These are phyloP conservation scores for Criorhina ranunculi DNA, from an alignment of 2,888 invertebrate genomes.

Conservation along the genomic window DNA sequence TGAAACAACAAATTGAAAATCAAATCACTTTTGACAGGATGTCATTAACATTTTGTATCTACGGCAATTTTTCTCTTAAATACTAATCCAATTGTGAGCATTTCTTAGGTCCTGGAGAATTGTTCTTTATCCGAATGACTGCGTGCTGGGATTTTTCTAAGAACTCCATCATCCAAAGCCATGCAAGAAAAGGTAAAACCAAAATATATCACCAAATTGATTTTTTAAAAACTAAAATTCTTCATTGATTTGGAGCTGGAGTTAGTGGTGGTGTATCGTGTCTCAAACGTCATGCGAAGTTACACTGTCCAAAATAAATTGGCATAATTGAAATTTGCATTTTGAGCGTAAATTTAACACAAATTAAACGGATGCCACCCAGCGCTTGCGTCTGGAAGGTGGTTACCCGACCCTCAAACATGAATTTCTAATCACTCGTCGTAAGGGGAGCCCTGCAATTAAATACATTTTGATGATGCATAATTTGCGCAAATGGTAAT, in stretches of 20 bases:
- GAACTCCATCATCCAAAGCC: neutral
- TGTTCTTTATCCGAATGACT: constrained; percentile 1
- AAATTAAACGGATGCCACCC: constrained; percentile 53
- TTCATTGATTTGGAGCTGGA: neutral
- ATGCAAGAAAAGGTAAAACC: constrained; percentile 2
- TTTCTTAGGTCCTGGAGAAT: constrained; percentile 6
- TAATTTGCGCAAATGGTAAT: constrained; percentile 53
- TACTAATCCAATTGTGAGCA: constrained; percentile 2
- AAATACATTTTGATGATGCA: constrained; percentile 61
- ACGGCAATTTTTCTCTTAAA: constrained; percentile 11
- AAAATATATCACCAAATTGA: neutral
- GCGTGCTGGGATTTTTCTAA: neutral
- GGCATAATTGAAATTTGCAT: constrained; percentile 62
- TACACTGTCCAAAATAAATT: constrained; percentile 47
- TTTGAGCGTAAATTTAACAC: constrained; percentile 48
- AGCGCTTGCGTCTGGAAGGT: constrained; percentile 11
- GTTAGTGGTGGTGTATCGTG: neutral
- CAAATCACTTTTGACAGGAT: constrained; percentile 23
- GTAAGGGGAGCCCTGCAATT: constrained; percentile 45
- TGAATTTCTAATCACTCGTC: constrained; percentile 56
- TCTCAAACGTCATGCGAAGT: constrained; percentile 19
- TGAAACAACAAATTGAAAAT: constrained; percentile 37
- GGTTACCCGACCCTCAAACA: constrained; percentile 52
- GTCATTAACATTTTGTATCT: constrained; percentile 34
- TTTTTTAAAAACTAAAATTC: neutral